Conservation (phyloP, 2,113 vertebrate genomes). For the Rhinolophus ferrumequinum region DNA sequence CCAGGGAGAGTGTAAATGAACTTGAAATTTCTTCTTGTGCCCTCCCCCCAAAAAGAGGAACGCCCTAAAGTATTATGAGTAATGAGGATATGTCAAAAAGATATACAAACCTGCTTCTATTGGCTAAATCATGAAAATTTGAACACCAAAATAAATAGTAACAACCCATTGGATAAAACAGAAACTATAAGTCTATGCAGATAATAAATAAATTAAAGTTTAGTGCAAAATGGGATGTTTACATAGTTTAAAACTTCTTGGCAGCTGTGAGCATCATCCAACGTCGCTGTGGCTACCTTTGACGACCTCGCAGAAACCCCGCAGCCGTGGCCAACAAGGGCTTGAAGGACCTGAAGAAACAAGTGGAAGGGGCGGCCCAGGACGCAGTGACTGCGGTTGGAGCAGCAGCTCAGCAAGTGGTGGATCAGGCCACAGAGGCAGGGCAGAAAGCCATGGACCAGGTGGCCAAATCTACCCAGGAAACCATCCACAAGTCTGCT, state of each 20-base stretch:
- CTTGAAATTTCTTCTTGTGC: not conserved
- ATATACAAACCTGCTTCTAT: not conserved
- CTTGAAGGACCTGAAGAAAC: slow-evolving; percentile 52
- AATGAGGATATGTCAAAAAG: not conserved
- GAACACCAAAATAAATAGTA: not conserved
- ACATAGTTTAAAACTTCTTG: too few species aligned
- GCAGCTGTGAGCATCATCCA: not conserved
- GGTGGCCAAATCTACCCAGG: slow-evolving; percentile 43
- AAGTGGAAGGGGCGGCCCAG: slow-evolving; percentile 46
- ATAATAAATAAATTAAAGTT: not conserved
- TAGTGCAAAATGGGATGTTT: not conserved
- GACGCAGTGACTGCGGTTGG: not conserved
- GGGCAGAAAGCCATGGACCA: slow-evolving; percentile 68
- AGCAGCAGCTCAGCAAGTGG: slow-evolving; percentile 39
- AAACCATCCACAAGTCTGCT: slow-evolving; percentile 52
- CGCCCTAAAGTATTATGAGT: not conserved
- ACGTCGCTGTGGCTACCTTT: not conserved
- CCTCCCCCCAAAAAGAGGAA: not conserved
- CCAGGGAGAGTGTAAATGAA: not conserved
- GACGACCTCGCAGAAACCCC: not conserved
- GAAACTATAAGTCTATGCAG: not conserved
- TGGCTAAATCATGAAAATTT: not conserved
- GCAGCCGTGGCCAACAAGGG: slow-evolving; percentile 48
- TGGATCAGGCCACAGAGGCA: slow-evolving; percentile 46
- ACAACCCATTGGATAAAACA: not conserved